A percentile compares a stretch with the other conserved stretches of the same genome.
Evolutionary conservation across 2,888 invertebrate species (phyloP).

Genomic region (Hydrotaea diabolus): DNA sequence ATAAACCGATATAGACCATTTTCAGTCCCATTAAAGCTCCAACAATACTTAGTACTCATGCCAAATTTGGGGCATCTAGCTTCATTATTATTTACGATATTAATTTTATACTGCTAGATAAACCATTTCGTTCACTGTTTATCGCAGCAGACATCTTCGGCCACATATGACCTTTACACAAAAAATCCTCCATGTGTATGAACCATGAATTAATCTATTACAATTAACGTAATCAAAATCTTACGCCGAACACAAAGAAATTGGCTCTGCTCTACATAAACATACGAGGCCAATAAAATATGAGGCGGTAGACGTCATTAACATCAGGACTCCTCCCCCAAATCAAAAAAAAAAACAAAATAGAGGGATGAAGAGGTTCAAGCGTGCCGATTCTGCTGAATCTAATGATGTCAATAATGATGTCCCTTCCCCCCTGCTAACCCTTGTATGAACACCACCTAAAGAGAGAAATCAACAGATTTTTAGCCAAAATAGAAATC

Average conservation of each 20-base stretch:
- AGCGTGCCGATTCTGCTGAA: neutral
- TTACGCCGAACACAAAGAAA: neutral
- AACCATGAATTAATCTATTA: constrained; percentile 45
- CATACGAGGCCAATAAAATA: constrained; percentile 2
- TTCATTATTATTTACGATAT: too few relatives aligned
- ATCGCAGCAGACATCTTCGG: too few relatives aligned
- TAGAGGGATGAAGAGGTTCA: neutral
- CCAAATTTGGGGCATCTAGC: too few relatives aligned
- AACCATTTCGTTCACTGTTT: too few relatives aligned
- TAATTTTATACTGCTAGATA: too few relatives aligned
- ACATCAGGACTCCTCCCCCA: constrained; percentile 24
- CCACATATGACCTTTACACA: neutral
- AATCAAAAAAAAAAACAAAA: too few relatives aligned
- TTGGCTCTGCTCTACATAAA: neutral
- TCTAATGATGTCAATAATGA: neutral
- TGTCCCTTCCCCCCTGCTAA: too few relatives aligned
- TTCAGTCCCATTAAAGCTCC: too few relatives aligned
- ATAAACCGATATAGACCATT: too few relatives aligned
- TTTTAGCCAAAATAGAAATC: neutral
- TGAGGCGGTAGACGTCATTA: constrained; percentile 37
- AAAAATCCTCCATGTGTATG: constrained; percentile 27
- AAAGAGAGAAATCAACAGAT: neutral
- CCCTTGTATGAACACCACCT: neutral
- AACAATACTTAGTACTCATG: too few relatives aligned
- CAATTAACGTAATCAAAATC: constrained; percentile 53